A percentile compares a stretch with the other conserved stretches of the same genome.
Conservation (phyloP, 2,113 vertebrate genomes). For the Sarotherodon lohbergeri region DNA sequence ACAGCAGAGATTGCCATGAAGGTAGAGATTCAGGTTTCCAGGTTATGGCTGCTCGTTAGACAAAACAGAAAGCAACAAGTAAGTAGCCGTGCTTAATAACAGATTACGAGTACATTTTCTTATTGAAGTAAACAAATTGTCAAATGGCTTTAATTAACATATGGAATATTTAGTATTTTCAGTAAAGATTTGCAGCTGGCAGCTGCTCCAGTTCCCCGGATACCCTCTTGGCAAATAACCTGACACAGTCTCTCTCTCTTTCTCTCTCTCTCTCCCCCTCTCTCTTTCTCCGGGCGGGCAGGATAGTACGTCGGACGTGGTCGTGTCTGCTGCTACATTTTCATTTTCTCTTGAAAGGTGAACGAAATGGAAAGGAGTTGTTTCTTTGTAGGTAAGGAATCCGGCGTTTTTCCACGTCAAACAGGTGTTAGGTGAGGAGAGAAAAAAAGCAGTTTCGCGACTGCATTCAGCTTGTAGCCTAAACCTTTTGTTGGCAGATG, state of each 20-base stretch:
- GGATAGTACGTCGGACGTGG: not conserved
- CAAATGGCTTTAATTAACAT: not conserved
- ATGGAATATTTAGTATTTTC: not conserved
- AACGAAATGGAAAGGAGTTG: slow-evolving; percentile 50
- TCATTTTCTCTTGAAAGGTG: slow-evolving; percentile 17
- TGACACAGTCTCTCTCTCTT: not conserved
- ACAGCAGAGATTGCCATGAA: not conserved
- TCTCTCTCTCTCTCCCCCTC: not conserved
- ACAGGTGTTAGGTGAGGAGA: not conserved
- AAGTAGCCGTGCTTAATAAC: not conserved
- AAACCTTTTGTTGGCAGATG: not conserved
- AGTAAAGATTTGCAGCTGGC: not conserved
- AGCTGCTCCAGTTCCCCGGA: not conserved
- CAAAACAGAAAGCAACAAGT: slow-evolving; percentile 17
- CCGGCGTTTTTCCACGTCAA: not conserved
- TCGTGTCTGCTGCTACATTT: slow-evolving; percentile 19
- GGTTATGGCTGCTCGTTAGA: not conserved
- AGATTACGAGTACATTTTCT: not conserved
- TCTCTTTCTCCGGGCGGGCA: not conserved
- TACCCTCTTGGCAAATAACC: not conserved
- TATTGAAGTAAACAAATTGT: not conserved
- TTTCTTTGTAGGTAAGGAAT: slow-evolving; percentile 49
- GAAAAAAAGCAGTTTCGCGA: not conserved
- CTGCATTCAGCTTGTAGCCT: not conserved
- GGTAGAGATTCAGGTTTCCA: not conserved